These are phyloP conservation scores for Brachionus rotundiformis DNA, from an alignment of 1,140 invertebrate species.

Conservation along the genomic window DNA sequence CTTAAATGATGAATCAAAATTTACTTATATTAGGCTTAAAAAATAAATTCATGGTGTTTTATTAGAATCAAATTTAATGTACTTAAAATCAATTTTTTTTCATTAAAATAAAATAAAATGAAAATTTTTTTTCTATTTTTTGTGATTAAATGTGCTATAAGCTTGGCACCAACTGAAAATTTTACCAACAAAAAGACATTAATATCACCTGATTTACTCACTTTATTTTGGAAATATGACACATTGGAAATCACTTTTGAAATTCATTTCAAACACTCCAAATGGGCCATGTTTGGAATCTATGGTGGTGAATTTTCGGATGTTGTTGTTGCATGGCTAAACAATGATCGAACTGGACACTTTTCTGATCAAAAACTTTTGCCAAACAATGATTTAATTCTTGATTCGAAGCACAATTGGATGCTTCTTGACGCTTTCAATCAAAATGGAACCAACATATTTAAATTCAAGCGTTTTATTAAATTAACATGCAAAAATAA, in stretches of 20 bases:
- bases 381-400: not conserved
- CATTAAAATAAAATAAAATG: not conserved
- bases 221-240: constrained; percentile 39
- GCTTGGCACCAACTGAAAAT: constrained; percentile 26
- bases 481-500: not conserved
- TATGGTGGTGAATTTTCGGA: constrained; percentile 2
- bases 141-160: not conserved
- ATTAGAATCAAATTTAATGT: not conserved
- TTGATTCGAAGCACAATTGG: constrained; percentile 30
- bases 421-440: not conserved
- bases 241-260: not conserved
- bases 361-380: constrained; percentile 27
- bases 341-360: constrained; percentile 13
- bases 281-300: constrained; percentile 35
- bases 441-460: not conserved
- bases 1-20: not conserved
- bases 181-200: not conserved
- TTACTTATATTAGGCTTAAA: too few species aligned
- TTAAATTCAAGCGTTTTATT: constrained; percentile 38
- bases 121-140: not conserved
- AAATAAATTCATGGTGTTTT: not conserved
- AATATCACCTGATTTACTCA: not conserved
- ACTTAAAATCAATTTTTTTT: not conserved
- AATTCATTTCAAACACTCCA: constrained; percentile 40
- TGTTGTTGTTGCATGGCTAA: constrained; percentile 28